phyloP scores from a whole-genome alignment of 1,140 invertebrate genomes.

The Ips nitidus region DNA sequence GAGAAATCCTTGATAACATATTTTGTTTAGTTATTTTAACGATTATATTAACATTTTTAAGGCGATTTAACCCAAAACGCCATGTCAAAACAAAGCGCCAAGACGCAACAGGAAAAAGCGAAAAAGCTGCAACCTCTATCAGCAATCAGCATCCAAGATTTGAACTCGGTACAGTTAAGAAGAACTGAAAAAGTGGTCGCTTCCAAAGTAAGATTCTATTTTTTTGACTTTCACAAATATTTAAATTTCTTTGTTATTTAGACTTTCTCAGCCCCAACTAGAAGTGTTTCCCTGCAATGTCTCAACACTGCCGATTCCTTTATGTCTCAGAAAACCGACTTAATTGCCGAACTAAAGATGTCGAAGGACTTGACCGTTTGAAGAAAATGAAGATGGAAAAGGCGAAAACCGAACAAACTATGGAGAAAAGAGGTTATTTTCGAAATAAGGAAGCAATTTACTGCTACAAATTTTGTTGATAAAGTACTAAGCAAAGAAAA shows the following conservation, averaged over 20 bases:
- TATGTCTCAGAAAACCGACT: slow-evolving; percentile 75
- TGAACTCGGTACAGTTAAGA: slow-evolving; percentile 76
- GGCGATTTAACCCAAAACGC: slow-evolving; percentile 36
- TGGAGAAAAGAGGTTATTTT: slow-evolving; percentile 78
- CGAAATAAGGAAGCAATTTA: slow-evolving; percentile 81
- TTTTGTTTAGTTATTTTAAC: not conserved
- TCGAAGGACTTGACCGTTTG: slow-evolving; percentile 86
- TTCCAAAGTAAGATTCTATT: slow-evolving; percentile 45
- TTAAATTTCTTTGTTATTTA: slow-evolving; percentile 45
- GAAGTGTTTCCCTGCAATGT: slow-evolving; percentile 71
- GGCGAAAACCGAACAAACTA: slow-evolving; percentile 74
- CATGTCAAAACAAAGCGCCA: slow-evolving; percentile 22
- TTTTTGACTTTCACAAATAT: not conserved
- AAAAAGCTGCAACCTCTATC: slow-evolving; percentile 68
- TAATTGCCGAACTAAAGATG: slow-evolving; percentile 87
- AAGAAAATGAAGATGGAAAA: slow-evolving; percentile 88
- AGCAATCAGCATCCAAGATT: slow-evolving; percentile 81
- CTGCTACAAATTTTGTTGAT: slow-evolving; percentile 84
- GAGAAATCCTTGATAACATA: not conserved
- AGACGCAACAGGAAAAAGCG: slow-evolving; percentile 47
- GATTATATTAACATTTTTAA: slow-evolving; percentile 6
- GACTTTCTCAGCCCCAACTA: slow-evolving; percentile 74
- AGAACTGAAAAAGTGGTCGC: slow-evolving; percentile 74
- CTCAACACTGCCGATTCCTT: slow-evolving; percentile 67
- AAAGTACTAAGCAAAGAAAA: slow-evolving; percentile 61